phyloP scores from a whole-genome alignment of 2,888 invertebrate species.

The Netelia inedita region DNA sequence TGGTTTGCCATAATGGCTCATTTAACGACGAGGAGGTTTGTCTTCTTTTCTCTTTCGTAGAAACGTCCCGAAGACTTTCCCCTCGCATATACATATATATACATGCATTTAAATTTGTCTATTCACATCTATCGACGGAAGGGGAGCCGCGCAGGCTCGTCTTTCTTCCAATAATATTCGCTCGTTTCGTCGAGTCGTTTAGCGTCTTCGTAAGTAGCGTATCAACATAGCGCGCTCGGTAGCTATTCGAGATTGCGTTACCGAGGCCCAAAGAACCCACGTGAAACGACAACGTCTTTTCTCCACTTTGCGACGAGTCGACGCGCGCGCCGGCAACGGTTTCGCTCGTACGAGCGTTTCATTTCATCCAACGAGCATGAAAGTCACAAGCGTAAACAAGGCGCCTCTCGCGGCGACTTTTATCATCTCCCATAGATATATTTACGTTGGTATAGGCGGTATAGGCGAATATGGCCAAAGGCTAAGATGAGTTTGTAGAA shows the following conservation, averaged over 20 bases:
- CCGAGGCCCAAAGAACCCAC: conserved; percentile 6
- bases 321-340: conserved; percentile 35
- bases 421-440: conserved; percentile 24
- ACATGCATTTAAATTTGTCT: conserved; percentile 53
- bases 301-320: conserved; percentile 17
- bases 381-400: conserved; percentile 66
- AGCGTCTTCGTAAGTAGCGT: conserved; percentile 48
- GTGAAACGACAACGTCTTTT: conserved; percentile 43
- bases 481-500: conserved; percentile 67
- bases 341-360: conserved; percentile 64
- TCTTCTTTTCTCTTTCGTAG: conserved; percentile 67
- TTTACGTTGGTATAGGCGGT: conserved; percentile 36
- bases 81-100: conserved; percentile 38
- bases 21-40: conserved; percentile 59
- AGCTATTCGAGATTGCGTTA: conserved; percentile 45
- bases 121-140: conserved; percentile 31
- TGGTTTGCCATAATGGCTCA: conserved; percentile 54
- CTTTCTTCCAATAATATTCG: conserved; percentile 54
- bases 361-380: conserved; percentile 67
- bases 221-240: conserved; percentile 28
- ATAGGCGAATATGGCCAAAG: conserved; percentile 29
- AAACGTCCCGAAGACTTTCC: conserved; percentile 64
- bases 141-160: conserved; percentile 37
- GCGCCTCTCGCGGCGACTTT: conserved; percentile 25
- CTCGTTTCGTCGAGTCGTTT: conserved; percentile 45